Conservation (phyloP, 2,113 vertebrate species). For the Myiozetetes cayanensis region DNA sequence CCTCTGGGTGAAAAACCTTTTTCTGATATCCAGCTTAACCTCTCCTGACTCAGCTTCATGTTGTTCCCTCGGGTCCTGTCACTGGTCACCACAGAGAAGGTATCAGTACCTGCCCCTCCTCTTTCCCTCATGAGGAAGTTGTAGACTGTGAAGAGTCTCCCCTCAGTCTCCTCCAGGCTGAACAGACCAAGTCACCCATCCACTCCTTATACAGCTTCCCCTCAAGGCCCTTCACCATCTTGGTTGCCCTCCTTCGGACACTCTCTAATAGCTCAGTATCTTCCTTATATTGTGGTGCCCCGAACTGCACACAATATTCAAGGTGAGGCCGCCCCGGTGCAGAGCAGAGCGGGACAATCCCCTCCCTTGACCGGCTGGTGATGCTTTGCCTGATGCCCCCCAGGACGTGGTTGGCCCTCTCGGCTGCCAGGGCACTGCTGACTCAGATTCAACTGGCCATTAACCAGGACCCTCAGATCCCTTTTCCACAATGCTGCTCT, state of each 20-base stretch:
- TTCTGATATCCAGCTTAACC: neutral
- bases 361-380: fast-evolving
- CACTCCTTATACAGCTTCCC: fast-evolving
- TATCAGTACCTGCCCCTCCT: neutral
- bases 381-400: neutral
- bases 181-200: neutral
- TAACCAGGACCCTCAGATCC: fast-evolving
- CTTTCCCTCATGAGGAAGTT: neutral
- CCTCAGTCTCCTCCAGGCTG: neutral
- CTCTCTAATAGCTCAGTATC: neutral
- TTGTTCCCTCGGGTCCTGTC: neutral
- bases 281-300: fast-evolving
- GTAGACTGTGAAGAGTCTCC: neutral
- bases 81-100: neutral
- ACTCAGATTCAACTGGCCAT: fast-evolving
- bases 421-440: neutral
- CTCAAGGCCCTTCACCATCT: neutral
- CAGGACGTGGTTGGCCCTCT: fast-evolving
- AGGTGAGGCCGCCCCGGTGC: fast-evolving
- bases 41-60: neutral
- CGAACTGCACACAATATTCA: fast-evolving
- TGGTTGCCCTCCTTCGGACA: neutral
- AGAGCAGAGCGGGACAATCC: neutral
- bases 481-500: neutral
- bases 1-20: neutral